Evolutionary conservation across 2,888 invertebrate genomes (phyloP).

Genomic region (Villa cingulata): DNA sequence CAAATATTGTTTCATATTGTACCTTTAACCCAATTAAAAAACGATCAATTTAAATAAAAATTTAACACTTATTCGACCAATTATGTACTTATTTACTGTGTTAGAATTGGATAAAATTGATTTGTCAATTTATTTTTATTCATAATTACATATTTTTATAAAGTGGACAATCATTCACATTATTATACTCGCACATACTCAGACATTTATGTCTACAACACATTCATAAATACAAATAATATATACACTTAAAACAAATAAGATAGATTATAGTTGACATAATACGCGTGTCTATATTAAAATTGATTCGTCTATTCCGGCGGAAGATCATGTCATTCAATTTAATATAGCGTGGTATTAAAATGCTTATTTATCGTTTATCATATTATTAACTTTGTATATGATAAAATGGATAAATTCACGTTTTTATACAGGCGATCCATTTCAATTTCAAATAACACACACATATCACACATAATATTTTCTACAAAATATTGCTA

Average conservation of each 20-base stretch:
- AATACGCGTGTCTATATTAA: slow-evolving; percentile 14
- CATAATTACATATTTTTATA: slow-evolving; percentile 1
- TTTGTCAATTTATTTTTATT: slow-evolving; percentile 14
- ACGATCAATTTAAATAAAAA: slow-evolving; percentile 5
- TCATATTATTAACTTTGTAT: no score
- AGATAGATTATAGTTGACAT: slow-evolving; percentile 10
- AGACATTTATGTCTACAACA: no score
- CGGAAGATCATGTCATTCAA: slow-evolving; percentile 10
- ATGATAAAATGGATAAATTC: no score
- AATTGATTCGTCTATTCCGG: slow-evolving; percentile 14
- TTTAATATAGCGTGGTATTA: background rate
- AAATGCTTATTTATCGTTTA: no score
- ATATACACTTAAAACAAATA: no score
- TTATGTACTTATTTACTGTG: background rate
- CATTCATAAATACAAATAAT: no score
- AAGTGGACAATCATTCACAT: slow-evolving; percentile 7
- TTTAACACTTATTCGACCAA: background rate
- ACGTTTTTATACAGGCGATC: no score
- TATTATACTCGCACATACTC: background rate
- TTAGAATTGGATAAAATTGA: slow-evolving; percentile 11
- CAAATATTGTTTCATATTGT: background rate
- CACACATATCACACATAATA: no score
- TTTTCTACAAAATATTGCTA: no score
- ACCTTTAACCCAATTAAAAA: slow-evolving; percentile 4
- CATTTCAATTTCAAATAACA: no score